A percentile compares a stretch with the other conserved stretches of the same genome.
phyloP scores from a whole-genome alignment of 2,113 vertebrate species.

The Gymnocephalus cernua region DNA sequence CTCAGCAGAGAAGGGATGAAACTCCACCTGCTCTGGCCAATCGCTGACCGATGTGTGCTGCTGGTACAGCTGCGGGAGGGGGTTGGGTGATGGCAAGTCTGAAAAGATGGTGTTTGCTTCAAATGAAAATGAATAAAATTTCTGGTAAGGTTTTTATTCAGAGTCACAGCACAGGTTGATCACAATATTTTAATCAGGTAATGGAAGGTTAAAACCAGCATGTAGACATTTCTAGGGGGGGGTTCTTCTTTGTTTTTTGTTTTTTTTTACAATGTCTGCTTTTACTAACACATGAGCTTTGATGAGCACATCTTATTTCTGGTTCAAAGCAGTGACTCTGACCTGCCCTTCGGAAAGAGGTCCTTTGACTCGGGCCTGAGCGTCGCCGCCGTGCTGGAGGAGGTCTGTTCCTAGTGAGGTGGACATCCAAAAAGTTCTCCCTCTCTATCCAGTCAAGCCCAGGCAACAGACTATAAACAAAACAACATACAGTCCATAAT shows the following conservation, averaged over 20 bases:
- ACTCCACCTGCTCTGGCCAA: constrained; percentile 85
- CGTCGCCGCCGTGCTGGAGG: constrained; percentile 85
- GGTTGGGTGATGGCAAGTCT: constrained; percentile 83
- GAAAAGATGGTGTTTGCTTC: constrained; percentile 32
- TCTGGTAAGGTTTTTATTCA: not conserved
- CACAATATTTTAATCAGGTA: not conserved
- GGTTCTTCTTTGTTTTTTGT: not conserved
- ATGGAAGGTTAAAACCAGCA: not conserved
- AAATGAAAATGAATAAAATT: constrained; percentile 9
- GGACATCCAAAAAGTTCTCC: constrained; percentile 87
- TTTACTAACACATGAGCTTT: not conserved
- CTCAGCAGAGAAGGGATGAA: constrained; percentile 83
- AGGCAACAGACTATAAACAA: constrained; percentile 77
- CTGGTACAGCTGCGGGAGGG: constrained; percentile 79
- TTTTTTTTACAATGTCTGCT: not conserved
- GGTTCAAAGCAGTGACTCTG: constrained; percentile 9
- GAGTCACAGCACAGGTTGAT: not conserved
- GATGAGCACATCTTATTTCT: not conserved
- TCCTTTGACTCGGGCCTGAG: constrained; percentile 82
- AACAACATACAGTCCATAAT: not conserved
- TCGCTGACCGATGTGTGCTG: constrained; percentile 76
- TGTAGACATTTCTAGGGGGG: not conserved
- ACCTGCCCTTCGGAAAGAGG: constrained; percentile 85
- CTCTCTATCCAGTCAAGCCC: constrained; percentile 87
- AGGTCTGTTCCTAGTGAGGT: constrained; percentile 87